Conservation (phyloP, 2,888 invertebrate genomes). For the Rhogogaster chlorosoma region DNA sequence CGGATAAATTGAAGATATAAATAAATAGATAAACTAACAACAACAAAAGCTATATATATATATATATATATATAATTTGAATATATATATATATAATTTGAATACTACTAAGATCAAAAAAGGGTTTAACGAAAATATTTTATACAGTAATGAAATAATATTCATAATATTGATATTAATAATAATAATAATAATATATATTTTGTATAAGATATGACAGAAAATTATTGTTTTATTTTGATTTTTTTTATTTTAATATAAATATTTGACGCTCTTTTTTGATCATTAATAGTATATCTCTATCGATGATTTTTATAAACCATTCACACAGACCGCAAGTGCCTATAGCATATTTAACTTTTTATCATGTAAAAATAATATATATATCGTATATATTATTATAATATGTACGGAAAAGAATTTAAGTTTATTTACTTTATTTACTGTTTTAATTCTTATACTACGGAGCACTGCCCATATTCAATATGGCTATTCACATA, state of each 20-base stretch:
- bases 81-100: not conserved
- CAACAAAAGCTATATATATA: not conserved
- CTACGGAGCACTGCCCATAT: conserved; percentile 74
- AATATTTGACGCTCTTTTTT: conserved; percentile 52
- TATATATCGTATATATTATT: conserved; percentile 55
- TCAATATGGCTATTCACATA: conserved; percentile 72
- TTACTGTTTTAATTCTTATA: conserved; percentile 42
- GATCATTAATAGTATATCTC: conserved; percentile 70
- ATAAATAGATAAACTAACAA: not conserved
- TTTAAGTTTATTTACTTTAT: conserved; percentile 38
- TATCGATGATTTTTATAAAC: conserved; percentile 45
- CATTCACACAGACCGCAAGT: not conserved
- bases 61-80: not conserved
- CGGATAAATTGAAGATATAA: not conserved
- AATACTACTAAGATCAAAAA: not conserved
- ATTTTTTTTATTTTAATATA: conserved; percentile 51
- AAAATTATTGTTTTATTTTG: not conserved
- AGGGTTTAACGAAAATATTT: not conserved
- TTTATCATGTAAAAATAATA: conserved; percentile 11
- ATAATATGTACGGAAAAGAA: conserved; percentile 21
- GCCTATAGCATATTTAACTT: not conserved
- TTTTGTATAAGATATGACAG: conserved; percentile 1
- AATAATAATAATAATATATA: conserved; percentile 25
- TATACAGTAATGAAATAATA: conserved; percentile 3
- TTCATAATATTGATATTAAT: not conserved